phyloP scores from a whole-genome alignment of 2,888 invertebrate species.

The Nebria brevicollis region DNA sequence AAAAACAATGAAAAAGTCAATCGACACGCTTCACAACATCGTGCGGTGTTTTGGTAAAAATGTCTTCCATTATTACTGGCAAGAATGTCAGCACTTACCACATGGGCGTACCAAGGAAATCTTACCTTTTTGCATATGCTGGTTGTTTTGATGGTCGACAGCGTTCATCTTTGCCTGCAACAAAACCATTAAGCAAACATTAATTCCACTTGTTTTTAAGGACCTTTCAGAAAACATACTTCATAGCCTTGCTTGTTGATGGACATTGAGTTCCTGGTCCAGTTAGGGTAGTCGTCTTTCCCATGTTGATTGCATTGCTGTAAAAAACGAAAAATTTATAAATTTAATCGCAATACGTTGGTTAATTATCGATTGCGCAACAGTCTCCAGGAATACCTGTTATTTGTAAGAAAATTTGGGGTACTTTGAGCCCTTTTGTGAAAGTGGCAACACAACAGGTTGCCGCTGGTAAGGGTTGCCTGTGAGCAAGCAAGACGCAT shows the following conservation, averaged over 20 bases:
- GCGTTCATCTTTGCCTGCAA: constrained; percentile 67
- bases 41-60: background rate
- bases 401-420: background rate
- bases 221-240: background rate
- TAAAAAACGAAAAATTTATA: constrained; percentile 41
- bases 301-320: constrained; percentile 66
- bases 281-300: constrained; percentile 66
- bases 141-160: constrained; percentile 60
- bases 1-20: constrained; percentile 1
- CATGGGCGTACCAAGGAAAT: background rate
- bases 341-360: no score
- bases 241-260: constrained; percentile 67
- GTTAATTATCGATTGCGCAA: background rate
- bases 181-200: constrained; percentile 53
- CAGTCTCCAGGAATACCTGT: background rate
- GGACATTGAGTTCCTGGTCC: constrained; percentile 65
- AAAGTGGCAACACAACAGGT: background rate
- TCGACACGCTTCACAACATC: background rate
- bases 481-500: background rate
- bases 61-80: background rate
- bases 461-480: background rate
- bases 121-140: constrained; percentile 68
- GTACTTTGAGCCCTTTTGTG: background rate
- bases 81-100: background rate
- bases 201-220: background rate